Base-by-base conservation (phyloP, 2,797 vertebrate species). In the Acrocephalus scirpaceus region DNA sequence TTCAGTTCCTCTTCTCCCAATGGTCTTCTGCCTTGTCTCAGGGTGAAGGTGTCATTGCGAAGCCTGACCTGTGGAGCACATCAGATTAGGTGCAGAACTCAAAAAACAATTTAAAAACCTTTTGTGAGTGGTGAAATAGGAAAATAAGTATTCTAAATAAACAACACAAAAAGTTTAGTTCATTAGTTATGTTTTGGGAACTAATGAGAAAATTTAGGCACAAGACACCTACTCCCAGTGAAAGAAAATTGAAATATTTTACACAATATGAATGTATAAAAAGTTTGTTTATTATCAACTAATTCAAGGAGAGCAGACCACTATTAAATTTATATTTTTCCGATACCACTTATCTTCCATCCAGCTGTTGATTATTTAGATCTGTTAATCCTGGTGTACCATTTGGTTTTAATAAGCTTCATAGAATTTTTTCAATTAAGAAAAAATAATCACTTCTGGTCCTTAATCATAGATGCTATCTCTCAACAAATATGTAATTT, bases 361-460 rank as follows among this genome's bases (percentile, higher is more conserved):
- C 34, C 1, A 34, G 42, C 82, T 95, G 76, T 36, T 71, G 74
- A 72, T 90, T 93, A 76, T 79, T 87, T 85, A 92, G 64, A 94
- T 91, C 80, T 82, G 60, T 90, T 94, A 89, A 82, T 79, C 57
- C 42, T 91, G 23, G 19, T 80, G 21, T 86, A 76, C 54, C 65
- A 86, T 85, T 96, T 82, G 74, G 47, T 42, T 86, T 19, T 75
- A 94, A 90, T 61, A 85, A 80, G 40, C 82, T 89, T 92, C 92
- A 65, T 8, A 90, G 54, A 27, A 48, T 48, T 88, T 95, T 88
- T 89, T 92, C 86, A 88, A 75, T 92, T 95, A 96, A 92, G 93
- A 90, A 96, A 96, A 95, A 95, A 93, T 45, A 94, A 88, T 94
- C 13, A 86, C 38, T 95, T 88, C 61, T 95, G 48, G 34, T 95